Conservation (phyloP, 1,140 invertebrate genomes). For the Carposina sasakii region DNA sequence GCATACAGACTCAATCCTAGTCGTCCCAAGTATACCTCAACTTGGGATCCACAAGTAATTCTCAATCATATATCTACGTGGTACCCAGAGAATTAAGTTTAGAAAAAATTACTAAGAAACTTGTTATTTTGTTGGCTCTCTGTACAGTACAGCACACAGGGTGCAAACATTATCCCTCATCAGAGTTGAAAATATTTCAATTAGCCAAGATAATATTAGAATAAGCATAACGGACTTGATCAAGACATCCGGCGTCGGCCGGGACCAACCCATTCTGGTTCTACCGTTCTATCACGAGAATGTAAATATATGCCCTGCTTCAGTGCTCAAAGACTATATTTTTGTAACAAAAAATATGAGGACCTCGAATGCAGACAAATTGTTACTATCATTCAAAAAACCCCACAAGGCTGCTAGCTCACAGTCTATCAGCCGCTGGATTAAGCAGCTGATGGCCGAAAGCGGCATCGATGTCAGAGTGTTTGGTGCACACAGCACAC, state of each 20-base stretch:
- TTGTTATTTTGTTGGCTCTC: constrained; percentile 22
- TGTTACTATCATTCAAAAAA: constrained; percentile 8
- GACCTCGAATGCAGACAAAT: not conserved
- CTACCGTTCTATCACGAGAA: constrained; percentile 14
- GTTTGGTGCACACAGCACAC: constrained; percentile 28
- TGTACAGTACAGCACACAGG: constrained; percentile 17
- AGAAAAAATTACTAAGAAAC: constrained; percentile 20
- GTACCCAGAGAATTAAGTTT: constrained; percentile 16
- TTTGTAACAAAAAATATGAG: constrained; percentile 10
- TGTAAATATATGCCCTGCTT: constrained; percentile 7
- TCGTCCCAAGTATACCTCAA: constrained; percentile 22
- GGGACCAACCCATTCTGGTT: constrained; percentile 12
- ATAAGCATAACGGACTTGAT: constrained; percentile 16
- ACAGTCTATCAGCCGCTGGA: constrained; percentile 12
- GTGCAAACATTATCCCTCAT: constrained; percentile 21
- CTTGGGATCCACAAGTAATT: constrained; percentile 28
- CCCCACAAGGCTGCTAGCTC: constrained; percentile 2
- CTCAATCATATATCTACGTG: constrained; percentile 18
- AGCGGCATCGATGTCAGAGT: constrained; percentile 20
- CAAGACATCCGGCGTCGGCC: constrained; percentile 13
- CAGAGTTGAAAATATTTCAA: constrained; percentile 15
- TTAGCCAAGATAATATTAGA: not conserved
- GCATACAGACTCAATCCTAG: constrained; percentile 17
- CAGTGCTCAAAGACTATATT: constrained; percentile 11
- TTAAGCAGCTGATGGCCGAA: constrained; percentile 13